Conservation (phyloP, 2,888 invertebrate species). For the Baccha elongata region DNA sequence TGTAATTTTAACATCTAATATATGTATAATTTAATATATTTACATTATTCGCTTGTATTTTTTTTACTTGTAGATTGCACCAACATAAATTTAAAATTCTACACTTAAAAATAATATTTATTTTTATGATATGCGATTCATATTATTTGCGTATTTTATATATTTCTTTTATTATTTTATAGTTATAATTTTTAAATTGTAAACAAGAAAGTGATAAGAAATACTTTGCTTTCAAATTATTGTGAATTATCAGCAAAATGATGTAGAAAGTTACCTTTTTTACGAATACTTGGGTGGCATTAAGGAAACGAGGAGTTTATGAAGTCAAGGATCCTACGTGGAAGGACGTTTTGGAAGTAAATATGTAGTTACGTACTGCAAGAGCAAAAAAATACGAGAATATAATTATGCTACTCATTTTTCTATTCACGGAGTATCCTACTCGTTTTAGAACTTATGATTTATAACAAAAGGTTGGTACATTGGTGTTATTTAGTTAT, state of each 20-base stretch:
- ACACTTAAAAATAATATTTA: conserved; percentile 26
- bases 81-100: conserved; percentile 55
- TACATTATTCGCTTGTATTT: conserved; percentile 51
- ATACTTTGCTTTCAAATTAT: neutral
- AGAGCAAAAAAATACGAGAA: too few species aligned
- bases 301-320: too few species aligned
- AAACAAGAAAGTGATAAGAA: conserved; percentile 18
- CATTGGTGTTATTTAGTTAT: too few species aligned
- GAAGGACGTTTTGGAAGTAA: too few species aligned
- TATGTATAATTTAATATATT: conserved; percentile 44
- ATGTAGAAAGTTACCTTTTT: too few species aligned
- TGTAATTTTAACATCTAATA: conserved; percentile 33
- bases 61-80: conserved; percentile 67
- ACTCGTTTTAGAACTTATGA: too few species aligned
- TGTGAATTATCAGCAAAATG: conserved; percentile 21
- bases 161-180: conserved; percentile 12
- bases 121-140: conserved; percentile 71
- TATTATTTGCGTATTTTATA: conserved; percentile 25
- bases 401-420: too few species aligned
- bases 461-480: too few species aligned
- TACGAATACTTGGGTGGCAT: too few species aligned
- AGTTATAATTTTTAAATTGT: conserved; percentile 34
- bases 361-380: too few species aligned
- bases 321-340: too few species aligned
- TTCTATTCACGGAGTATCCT: too few species aligned